Evolutionary conservation across 2,113 vertebrate species (phyloP).

Genomic region (Loxodonta africana): DNA sequence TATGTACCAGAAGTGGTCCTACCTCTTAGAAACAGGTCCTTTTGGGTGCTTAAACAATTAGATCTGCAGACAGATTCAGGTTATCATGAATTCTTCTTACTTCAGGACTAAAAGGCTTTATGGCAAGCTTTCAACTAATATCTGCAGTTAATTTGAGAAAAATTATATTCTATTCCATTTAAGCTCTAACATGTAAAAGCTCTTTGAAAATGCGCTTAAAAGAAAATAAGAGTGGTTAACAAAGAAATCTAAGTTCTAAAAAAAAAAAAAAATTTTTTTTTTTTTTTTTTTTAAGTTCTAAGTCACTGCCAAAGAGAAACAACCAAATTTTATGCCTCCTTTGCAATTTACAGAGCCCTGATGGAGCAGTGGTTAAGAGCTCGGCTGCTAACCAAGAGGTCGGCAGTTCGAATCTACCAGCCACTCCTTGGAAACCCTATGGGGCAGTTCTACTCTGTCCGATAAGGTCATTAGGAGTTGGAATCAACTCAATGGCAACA

Average conservation of each 20-base stretch:
- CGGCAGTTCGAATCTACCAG: too few relatives aligned
- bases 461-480: too few relatives aligned
- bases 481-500: too few relatives aligned
- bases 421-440: too few relatives aligned
- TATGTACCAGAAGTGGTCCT: background rate
- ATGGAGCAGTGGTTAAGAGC: too few relatives aligned
- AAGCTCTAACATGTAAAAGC: background rate
- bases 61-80: background rate
- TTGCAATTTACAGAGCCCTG: slow-evolving; percentile 28
- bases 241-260: slow-evolving; percentile 59
- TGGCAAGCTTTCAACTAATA: slow-evolving; percentile 42
- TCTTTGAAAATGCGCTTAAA: slow-evolving; percentile 20
- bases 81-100: slow-evolving; percentile 35
- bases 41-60: background rate
- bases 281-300: background rate
- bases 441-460: too few relatives aligned
- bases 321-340: background rate
- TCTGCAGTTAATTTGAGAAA: slow-evolving; percentile 34
- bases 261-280: too few relatives aligned
- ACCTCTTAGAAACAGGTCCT: background rate
- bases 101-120: background rate
- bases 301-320: slow-evolving; percentile 37
- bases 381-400: too few relatives aligned
- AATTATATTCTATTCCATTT: background rate
- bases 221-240: slow-evolving; percentile 45